Base-by-base conservation (phyloP, 2,113 vertebrate genomes). In the Glaucomys volans region DNA sequence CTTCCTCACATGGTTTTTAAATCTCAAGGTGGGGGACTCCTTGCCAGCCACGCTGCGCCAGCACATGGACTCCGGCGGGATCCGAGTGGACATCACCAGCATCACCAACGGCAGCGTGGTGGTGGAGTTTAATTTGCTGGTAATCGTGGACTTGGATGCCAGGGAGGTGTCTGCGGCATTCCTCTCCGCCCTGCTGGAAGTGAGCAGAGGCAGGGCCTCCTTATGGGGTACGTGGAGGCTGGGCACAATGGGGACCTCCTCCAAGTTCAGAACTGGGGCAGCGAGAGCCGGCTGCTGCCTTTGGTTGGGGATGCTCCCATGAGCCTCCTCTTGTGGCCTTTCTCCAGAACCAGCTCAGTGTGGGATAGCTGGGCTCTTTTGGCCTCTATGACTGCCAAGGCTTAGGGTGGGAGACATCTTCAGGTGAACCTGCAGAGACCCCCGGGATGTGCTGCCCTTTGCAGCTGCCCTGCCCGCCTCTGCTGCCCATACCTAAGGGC, bases 21-120 rank as follows among this genome's bases (percentile, higher is more conserved):
- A 93, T 54, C 40, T 86, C 40, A 96, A 99, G 99, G 98, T 99
- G 92, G 92, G 74, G 59, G 95, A 44, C 40, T 98, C 98, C 97
- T 66, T 99, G 66, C 96, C 98, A 42, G 54, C 84, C 72, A 69
- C 98, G 24, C 75, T 98, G 66, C 97, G 89, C 50, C 97, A 93
- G 67, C 95, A 99, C 97, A 24, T 99, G 95, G 96, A 98, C 72
- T 93, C 98, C 0, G 98, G 98, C 1, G 76, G 97, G 84, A 97
- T 99, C 88, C 97, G 95, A 82, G 91, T 99, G 42, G 81, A 98
- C 85, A 90, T 99, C 94, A 98, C 2, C 0, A 28, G 96, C 50
- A 79, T 99, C 40, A 95, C 96, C 75, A 96, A 76, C 0, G 99
- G 99, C 84, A 99, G 99, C 4, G 94, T 99, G 1, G 97, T 99